Evolutionary conservation across 2,113 vertebrate genomes (phyloP), one percentile per base, ranked within the genome.

Genomic region (Prionailurus viverrinus): DNA sequence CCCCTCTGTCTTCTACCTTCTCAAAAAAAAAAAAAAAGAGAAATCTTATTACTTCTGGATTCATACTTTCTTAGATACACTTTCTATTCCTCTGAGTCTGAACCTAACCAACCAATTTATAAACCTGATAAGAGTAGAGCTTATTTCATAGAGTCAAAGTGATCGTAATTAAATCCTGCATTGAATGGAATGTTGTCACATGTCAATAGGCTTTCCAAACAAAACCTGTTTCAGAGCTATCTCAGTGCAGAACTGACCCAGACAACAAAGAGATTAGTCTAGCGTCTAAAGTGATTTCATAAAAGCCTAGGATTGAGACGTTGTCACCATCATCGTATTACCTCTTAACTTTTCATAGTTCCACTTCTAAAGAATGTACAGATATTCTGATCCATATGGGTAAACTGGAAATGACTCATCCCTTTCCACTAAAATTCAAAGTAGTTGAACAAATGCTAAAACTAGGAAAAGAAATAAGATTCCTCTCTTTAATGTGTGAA

Each of bases 191-290:
- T 80, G 23, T n/a, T 79, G n/a, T 91, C 39, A 65, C 9, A 73
- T 73, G 74, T 53, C 53, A 86, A 2, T 39, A 78, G 66, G 53
- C 23, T 92, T 96, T 76, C n/a, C n/a, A 80, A 33, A 85, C 27
- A 95, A 94, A 94, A 68, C 7, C 25, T 94, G 39, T 82, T 39
- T 89, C 91, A 73, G 71, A 92, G 87, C 53, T 87, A 80, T 66
- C 53, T 71, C 27, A 51, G 0, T 74, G 29, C 7, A 68, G 23
- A 73, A 94, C 33, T 94, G 39, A 66, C 69, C 31, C 51, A 85
- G 73, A 90, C 19, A 85, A 79, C 21, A n/a, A 79, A 88, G 73
- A 86, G 18, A 36, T 61, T 68, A 69, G 27, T 65, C 16, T 21
- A 33, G 4, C 79, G 9, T 41, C 33, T 94, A 73, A 78, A 94